Evolutionary conservation across 2,113 vertebrate species (phyloP), one percentile per base, ranked within the genome.

Genomic region (Apteryx owenii): DNA sequence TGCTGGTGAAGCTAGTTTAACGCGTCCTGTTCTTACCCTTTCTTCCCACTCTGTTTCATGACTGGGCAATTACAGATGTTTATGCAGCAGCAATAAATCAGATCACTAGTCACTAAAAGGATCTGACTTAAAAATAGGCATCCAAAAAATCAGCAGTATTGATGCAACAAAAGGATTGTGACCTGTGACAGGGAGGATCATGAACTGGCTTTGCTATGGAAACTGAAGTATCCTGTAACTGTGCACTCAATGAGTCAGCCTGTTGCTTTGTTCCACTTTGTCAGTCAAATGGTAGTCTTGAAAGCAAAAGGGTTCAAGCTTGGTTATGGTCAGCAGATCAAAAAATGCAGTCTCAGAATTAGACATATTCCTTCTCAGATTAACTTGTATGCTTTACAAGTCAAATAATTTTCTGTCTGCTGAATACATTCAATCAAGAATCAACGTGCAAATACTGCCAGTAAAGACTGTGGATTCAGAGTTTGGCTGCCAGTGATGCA

Each of bases 101-200:
- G 92, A 92, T 90, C 90, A 88, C 54, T 90, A 91, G 92, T 90
- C 93, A 83, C 46, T 88, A 92, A 96, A 75, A 88, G 83, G 92
- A 94, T 93, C 16, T 3, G 36, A 81, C 78, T 73, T 96, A 91
- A 96, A 96, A 97, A 91, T 85, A 94, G 93, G 10, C 72, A 68
- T 58, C 79, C 60, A 19, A 40, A 56, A 46, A 85, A 85, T 66
- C 82, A 91, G 68, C 82, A 91, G 40, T 76, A 15, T 6, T 71
- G 87, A 90, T 87, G 78, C 78, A 88, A 28, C 2, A 8, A 50
- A 64, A 73, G 92, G 88, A 40, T 53, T 93, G 69, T 71, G 87
- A 36, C 85, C 66, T 44, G 89, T 56, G 72, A 9, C 53, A 46
- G 71, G 61, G n/a, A 71, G 25, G 46, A 71, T 54, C 2, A 2